Evolutionary conservation across 2,888 invertebrate genomes (phyloP).

Genomic region (Petrolisthes cinctipes): DNA sequence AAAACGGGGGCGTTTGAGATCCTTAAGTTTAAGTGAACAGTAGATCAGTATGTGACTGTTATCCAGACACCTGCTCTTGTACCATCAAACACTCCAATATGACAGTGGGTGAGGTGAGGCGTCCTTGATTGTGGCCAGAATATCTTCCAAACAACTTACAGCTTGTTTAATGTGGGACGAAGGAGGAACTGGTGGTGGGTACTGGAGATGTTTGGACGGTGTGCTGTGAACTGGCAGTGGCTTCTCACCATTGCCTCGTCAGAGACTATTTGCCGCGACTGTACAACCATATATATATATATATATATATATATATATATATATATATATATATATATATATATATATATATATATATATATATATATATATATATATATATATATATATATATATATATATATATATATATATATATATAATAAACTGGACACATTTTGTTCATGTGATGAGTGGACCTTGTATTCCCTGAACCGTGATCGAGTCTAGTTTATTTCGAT

Average conservation of each 20-base stretch:
- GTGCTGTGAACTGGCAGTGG: too few relatives aligned
- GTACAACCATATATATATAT: background rate
- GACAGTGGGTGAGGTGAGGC: too few relatives aligned
- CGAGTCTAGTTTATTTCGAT: too few relatives aligned
- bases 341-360: conserved; percentile 24
- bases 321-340: conserved; percentile 31
- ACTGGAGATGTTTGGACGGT: background rate
- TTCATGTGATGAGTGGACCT: too few relatives aligned
- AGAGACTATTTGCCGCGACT: background rate
- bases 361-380: conserved; percentile 21
- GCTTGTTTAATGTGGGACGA: background rate
- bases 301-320: background rate
- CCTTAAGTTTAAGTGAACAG: too few relatives aligned
- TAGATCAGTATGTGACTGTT: too few relatives aligned
- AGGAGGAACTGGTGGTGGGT: background rate
- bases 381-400: conserved; percentile 17
- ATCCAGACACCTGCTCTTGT: too few relatives aligned
- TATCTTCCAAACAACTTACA: too few relatives aligned
- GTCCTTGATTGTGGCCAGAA: too few relatives aligned
- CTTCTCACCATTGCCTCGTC: background rate
- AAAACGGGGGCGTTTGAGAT: too few relatives aligned
- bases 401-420: background rate
- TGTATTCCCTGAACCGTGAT: too few relatives aligned
- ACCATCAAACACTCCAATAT: too few relatives aligned
- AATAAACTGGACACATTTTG: background rate